Conservation (phyloP, 2,797 vertebrate species). For the Sebastes jordani region DNA sequence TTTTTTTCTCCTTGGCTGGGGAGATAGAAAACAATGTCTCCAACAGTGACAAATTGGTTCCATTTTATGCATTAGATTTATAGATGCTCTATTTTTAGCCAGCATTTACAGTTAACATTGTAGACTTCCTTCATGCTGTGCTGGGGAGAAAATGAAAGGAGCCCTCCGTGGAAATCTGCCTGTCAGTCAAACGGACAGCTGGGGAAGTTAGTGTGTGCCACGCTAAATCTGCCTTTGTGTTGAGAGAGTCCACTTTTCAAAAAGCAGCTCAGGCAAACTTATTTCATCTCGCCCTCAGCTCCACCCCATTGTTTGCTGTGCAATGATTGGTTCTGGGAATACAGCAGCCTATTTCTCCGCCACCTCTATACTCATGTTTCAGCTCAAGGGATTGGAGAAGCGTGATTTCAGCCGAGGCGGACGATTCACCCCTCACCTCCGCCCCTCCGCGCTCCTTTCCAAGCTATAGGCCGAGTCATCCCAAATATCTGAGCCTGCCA, state of each 20-base stretch:
- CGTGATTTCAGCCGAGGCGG: slow-evolving; percentile 54
- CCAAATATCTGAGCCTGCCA: slow-evolving; percentile 45
- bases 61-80: slow-evolving; percentile 67
- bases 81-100: slow-evolving; percentile 75
- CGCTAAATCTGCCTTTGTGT: slow-evolving; percentile 50
- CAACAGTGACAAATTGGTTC: slow-evolving; percentile 71
- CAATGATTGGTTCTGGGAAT: slow-evolving; percentile 76
- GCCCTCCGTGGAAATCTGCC: slow-evolving; percentile 50
- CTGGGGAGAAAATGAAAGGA: slow-evolving; percentile 53
- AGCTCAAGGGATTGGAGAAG: slow-evolving; percentile 53
- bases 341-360: slow-evolving; percentile 38
- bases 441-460: slow-evolving; percentile 24
- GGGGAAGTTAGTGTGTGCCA: slow-evolving; percentile 44
- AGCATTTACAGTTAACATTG: slow-evolving; percentile 45
- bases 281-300: slow-evolving; percentile 63
- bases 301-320: slow-evolving; percentile 69
- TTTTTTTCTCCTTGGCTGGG: slow-evolving; percentile 44
- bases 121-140: slow-evolving; percentile 40
- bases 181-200: slow-evolving; percentile 66
- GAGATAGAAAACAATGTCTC: slow-evolving; percentile 64
- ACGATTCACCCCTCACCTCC: slow-evolving; percentile 50
- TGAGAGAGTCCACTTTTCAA: slow-evolving; percentile 56
- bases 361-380: slow-evolving; percentile 55
- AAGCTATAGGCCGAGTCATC: slow-evolving; percentile 24
- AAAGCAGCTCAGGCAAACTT: slow-evolving; percentile 60